Percentiles rank a stretch among this genome's conserved stretches.
Evolutionary conservation across 1,140 invertebrate genomes (phyloP).

Genomic region (Tetranychus cinnabarinus): DNA sequence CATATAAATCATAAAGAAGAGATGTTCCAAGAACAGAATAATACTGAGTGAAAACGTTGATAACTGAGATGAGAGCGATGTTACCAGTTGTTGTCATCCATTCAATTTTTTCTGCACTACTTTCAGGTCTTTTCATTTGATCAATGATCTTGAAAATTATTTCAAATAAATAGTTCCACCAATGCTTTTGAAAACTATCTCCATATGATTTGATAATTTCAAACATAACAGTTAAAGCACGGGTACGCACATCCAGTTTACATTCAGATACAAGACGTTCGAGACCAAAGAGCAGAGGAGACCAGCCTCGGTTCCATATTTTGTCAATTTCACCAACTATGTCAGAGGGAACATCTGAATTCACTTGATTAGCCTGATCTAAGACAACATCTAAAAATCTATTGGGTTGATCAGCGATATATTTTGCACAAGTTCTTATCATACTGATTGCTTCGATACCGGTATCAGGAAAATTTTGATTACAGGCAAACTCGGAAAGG

Average conservation of each 20-base stretch:
- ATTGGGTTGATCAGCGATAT: conserved; percentile 71
- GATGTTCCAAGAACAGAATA: conserved; percentile 71
- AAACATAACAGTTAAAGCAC: conserved; percentile 47
- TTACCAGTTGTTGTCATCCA: conserved; percentile 99
- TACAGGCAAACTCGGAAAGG: conserved; percentile 96
- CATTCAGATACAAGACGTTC: conserved; percentile 81
- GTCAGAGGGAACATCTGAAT: conserved; percentile 19
- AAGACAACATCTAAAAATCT: conserved; percentile 40
- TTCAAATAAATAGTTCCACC: conserved; percentile 97
- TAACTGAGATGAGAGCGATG: conserved; percentile 90
- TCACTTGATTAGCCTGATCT: conserved; percentile 31
- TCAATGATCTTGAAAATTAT: conserved; percentile 86
- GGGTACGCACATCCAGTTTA: conserved; percentile 25
- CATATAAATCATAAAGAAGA: conserved; percentile 67
- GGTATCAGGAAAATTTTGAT: conserved; percentile 83
- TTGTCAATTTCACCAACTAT: conserved; percentile 38
- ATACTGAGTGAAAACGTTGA: conserved; percentile 97
- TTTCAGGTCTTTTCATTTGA: conserved; percentile 91
- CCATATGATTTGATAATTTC: conserved; percentile 96
- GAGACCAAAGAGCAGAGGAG: conserved; percentile 88
- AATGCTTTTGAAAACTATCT: conserved; percentile 70
- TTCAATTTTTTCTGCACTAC: conserved; percentile 82
- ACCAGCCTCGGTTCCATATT: conserved; percentile 95
- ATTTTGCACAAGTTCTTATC: conserved; percentile 80
- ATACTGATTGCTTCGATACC: conserved; percentile 97